Base-by-base conservation (phyloP, 2,113 vertebrate genomes). In the Pristiophorus japonicus region DNA sequence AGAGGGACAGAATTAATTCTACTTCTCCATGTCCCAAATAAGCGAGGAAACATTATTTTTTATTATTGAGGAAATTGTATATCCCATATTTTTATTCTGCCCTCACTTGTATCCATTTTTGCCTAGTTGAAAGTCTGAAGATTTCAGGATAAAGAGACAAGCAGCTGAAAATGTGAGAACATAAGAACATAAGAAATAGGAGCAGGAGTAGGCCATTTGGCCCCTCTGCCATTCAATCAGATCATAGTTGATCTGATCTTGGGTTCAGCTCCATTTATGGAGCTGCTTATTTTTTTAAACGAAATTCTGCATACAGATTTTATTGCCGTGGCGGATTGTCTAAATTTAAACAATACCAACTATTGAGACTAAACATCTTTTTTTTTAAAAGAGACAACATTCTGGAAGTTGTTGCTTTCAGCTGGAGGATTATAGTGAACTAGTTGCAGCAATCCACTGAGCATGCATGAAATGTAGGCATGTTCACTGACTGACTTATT, bases 1-100 rank as follows among this genome's bases (percentile, higher is more conserved):
- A 91, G 88, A 55, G 51, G 88, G 16, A 27, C 18, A n/a, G 22
- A 90, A 90, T 90, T 51, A 90, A 90, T 90, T 90, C 87, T 90
- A 4, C 30, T 10, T 62, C 55, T 91, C 34, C 42, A 45, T 85
- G 81, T 45, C 16, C 38, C 0, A 62, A 8, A 55, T n/a, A 92
- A 65, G 59, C 20, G 38, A 65, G 87, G 59, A 65, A 63, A 65
- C 20, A 65, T 42, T 92, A 65, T 59, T 63, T 92, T 65, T 92
- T n/a, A 91, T 91, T 62, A 62, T 34, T 16, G 51, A 59, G 18
- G 90, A 24, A 65, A 63, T 65, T 38, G 6, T 59, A 92, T 65
- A 38, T 14, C 62, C 4, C 62, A 65, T 65, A 65, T 65, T 63
- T 22, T 24, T 92, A n/a, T n/a, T n/a, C n/a, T 92, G 90, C 18